Evolutionary conservation across 2,113 vertebrate species (phyloP).

Genomic region (Phocoena sinus): DNA sequence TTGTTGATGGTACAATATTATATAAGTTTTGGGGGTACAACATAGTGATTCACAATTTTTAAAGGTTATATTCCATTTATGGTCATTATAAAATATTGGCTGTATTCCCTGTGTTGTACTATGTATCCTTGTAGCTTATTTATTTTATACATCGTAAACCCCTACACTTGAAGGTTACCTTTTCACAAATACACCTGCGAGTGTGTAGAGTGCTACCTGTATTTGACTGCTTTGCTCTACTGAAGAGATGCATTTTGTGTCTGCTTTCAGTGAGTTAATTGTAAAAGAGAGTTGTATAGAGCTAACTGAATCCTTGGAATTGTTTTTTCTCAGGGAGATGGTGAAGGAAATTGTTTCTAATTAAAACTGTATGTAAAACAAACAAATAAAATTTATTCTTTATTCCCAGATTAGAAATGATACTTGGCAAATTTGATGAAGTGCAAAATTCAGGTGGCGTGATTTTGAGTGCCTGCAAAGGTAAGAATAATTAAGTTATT

Average conservation of each 20-base stretch:
- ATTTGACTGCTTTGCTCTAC: background rate
- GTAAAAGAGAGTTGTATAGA: background rate
- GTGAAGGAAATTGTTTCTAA: slow-evolving; percentile 20
- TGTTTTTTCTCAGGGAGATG: background rate
- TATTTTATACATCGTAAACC: background rate
- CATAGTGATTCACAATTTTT: background rate
- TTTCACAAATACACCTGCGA: background rate
- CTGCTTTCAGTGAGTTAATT: background rate
- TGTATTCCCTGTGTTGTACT: background rate
- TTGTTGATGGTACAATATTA: background rate
- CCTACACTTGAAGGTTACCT: background rate
- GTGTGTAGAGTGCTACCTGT: background rate
- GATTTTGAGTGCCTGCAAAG: slow-evolving; percentile 90
- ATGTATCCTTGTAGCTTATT: background rate
- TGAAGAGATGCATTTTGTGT: background rate
- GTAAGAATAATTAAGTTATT: slow-evolving; percentile 81
- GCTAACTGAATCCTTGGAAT: background rate
- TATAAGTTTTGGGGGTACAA: background rate
- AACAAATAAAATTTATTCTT: slow-evolving; percentile 53
- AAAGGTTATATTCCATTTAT: background rate
- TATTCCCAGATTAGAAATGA: slow-evolving; percentile 90
- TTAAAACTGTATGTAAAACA: slow-evolving; percentile 29
- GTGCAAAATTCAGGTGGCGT: slow-evolving; percentile 91
- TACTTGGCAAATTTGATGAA: slow-evolving; percentile 96
- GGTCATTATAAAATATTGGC: background rate